Percentiles rank a stretch among this genome's conserved stretches.
Evolutionary conservation across 2,113 vertebrate species (phyloP).

Genomic region (Lepus timidus): DNA sequence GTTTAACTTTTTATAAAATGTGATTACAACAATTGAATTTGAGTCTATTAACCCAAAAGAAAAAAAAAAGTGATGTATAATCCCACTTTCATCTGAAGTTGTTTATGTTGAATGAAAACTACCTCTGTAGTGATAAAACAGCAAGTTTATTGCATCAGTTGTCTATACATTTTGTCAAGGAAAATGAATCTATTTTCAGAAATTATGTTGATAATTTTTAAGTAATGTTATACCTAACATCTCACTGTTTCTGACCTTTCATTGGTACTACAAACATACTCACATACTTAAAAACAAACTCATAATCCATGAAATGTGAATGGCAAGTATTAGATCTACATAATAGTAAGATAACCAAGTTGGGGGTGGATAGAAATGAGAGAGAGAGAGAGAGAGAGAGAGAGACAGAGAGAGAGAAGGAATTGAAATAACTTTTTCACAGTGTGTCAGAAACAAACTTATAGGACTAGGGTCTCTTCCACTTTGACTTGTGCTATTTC

Average conservation of each 20-base stretch:
- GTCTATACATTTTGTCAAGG: neutral
- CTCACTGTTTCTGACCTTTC: neutral
- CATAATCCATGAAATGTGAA: neutral
- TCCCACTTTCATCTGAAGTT: conserved; percentile 46
- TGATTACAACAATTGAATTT: conserved; percentile 60
- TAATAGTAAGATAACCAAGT: neutral
- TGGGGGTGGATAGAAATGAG: too few relatives aligned
- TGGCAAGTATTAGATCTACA: neutral
- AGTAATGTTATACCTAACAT: neutral
- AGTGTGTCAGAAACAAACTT: neutral
- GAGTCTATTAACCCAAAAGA: conserved; percentile 25
- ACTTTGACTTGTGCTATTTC: neutral
- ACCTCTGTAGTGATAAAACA: conserved; percentile 4
- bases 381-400: neutral
- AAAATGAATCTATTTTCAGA: conserved; percentile 18
- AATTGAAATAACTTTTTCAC: neutral
- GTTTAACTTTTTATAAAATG: conserved; percentile 53
- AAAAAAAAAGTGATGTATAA: neutral
- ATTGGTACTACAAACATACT: neutral
- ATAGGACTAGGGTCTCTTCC: neutral
- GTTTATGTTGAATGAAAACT: neutral
- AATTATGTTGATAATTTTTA: conserved; percentile 45
- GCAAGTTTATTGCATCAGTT: conserved; percentile 1
- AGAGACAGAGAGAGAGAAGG: neutral
- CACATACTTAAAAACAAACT: neutral